A percentile compares a stretch with the other conserved stretches of the same genome.
Evolutionary conservation across 2,888 invertebrate species (phyloP).

Genomic region (Nipponacmea schrenckii): DNA sequence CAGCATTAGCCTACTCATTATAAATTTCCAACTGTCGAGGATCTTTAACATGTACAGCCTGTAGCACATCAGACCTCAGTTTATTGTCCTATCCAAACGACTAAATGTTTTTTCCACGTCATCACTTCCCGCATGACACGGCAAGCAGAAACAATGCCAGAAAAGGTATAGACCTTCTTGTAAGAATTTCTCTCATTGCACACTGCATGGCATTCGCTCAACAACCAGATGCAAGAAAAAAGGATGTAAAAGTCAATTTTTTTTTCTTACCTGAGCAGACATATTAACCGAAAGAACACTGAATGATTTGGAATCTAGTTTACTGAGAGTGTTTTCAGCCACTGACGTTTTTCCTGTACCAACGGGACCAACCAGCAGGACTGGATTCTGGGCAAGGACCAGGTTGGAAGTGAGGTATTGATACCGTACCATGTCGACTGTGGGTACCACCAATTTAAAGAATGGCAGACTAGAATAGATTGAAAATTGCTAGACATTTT

Average conservation of each 20-base stretch:
- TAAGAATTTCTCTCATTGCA: not conserved
- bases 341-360: constrained; percentile 87
- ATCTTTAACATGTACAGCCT: too few species aligned
- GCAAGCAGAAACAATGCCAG: not conserved
- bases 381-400: constrained; percentile 76
- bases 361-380: constrained; percentile 83
- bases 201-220: not conserved
- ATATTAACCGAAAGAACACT: constrained; percentile 82
- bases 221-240: not conserved
- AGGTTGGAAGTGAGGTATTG: constrained; percentile 79
- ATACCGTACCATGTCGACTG: constrained; percentile 88
- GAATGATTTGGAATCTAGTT: constrained; percentile 73
- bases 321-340: constrained; percentile 76
- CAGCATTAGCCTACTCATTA: too few species aligned
- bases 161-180: not conserved
- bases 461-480: constrained; percentile 76
- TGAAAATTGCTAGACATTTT: constrained; percentile 52
- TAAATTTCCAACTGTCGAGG: too few species aligned
- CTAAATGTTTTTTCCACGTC: not conserved
- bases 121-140: not conserved
- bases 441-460: constrained; percentile 86
- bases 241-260: not conserved
- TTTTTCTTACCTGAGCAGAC: constrained; percentile 78
- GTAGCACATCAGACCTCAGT: not conserved
- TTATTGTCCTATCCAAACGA: not conserved